Evolutionary conservation across 1,140 invertebrate species (phyloP).

Genomic region (Hetaerina americana): DNA sequence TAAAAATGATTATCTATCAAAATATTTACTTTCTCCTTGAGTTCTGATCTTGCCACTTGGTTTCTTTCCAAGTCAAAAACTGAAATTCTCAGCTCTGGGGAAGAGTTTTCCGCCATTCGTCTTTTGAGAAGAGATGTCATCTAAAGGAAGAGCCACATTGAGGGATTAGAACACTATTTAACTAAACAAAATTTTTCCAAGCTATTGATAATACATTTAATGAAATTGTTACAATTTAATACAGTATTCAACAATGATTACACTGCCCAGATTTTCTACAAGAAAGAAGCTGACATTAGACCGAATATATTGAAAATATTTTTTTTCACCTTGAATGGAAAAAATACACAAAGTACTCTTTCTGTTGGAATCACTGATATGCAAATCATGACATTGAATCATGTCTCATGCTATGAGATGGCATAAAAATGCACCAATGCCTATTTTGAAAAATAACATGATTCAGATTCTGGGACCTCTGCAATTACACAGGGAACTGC

Average conservation of each 20-base stretch:
- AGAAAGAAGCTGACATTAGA: too few relatives aligned
- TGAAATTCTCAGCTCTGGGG: slow-evolving; percentile 32
- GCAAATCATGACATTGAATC: too few relatives aligned
- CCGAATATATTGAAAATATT: too few relatives aligned
- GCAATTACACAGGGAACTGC: too few relatives aligned
- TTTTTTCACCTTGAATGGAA: too few relatives aligned
- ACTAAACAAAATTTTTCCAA: not conserved
- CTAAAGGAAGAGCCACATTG: slow-evolving; percentile 15
- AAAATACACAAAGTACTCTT: too few relatives aligned
- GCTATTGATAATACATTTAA: not conserved
- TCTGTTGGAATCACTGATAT: too few relatives aligned
- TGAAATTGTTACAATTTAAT: not conserved
- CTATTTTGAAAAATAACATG: too few relatives aligned
- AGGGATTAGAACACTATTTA: not conserved
- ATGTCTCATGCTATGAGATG: too few relatives aligned
- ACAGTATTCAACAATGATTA: not conserved
- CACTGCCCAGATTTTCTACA: too few relatives aligned
- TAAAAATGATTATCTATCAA: not conserved
- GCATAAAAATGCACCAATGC: too few relatives aligned
- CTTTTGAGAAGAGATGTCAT: slow-evolving; percentile 28
- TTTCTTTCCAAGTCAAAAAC: slow-evolving; percentile 41
- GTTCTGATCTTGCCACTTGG: slow-evolving; percentile 28
- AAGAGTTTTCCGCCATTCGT: slow-evolving; percentile 29
- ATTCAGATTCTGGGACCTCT: too few relatives aligned
- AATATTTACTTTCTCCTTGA: slow-evolving; percentile 28